Evolutionary conservation across 2,113 vertebrate species (phyloP).

Genomic region (Osmerus eperlanus): DNA sequence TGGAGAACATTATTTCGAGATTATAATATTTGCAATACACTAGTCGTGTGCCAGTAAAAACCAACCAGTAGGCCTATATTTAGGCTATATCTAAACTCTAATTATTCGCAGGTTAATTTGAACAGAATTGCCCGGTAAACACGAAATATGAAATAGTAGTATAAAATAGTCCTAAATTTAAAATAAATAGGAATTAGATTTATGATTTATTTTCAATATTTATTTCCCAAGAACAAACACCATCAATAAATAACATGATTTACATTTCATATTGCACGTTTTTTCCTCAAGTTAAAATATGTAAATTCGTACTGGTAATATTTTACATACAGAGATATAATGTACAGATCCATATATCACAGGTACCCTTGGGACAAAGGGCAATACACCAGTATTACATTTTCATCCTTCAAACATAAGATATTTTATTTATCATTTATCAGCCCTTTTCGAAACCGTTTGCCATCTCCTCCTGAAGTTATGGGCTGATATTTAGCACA

Average conservation of each 20-base stretch:
- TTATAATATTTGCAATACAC: not conserved
- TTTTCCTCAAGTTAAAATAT: constrained; percentile 94
- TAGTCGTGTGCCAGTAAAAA: too few relatives aligned
- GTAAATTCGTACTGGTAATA: constrained; percentile 96
- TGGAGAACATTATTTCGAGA: not conserved
- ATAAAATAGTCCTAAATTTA: not conserved
- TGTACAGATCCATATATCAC: constrained; percentile 89
- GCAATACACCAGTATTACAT: constrained; percentile 74
- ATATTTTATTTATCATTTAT: constrained; percentile 77
- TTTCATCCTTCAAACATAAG: constrained; percentile 79
- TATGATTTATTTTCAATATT: constrained; percentile 85
- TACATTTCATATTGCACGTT: constrained; percentile 99
- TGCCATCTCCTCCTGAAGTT: constrained; percentile 45
- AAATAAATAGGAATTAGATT: constrained; percentile 19
- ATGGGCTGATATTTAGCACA: constrained; percentile 38
- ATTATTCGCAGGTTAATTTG: not conserved
- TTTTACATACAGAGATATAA: constrained; percentile 97
- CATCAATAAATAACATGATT: constrained; percentile 99
- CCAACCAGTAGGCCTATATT: too few relatives aligned
- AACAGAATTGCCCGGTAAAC: not conserved
- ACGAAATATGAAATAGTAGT: not conserved
- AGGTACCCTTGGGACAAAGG: constrained; percentile 89
- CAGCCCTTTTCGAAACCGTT: constrained; percentile 72
- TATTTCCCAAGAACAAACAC: constrained; percentile 99
- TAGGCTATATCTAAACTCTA: too few relatives aligned